Conservation (phyloP, 2,888 invertebrate genomes). For the Brachyopa scutellaris region DNA sequence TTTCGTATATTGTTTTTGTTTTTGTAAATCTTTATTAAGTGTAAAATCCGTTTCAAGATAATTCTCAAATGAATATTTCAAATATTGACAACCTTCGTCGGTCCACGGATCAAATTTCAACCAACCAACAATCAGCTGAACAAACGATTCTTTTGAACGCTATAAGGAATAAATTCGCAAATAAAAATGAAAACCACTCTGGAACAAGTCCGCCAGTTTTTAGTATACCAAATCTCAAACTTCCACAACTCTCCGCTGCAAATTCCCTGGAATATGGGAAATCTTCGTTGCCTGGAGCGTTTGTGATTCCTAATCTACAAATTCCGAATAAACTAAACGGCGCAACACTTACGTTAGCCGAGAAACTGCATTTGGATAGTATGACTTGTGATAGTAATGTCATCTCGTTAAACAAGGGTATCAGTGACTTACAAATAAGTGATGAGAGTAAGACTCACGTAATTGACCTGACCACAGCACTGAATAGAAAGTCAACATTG, state of each 20-base stretch:
- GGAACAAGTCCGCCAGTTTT: conserved; percentile 73
- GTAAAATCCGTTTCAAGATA: background rate
- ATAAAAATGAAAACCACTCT: conserved; percentile 52
- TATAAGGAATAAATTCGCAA: conserved; percentile 74
- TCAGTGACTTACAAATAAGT: conserved; percentile 31
- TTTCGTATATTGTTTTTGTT: conserved; percentile 33
- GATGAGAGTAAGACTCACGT: conserved; percentile 30
- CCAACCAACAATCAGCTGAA: conserved; percentile 35
- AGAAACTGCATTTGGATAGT: conserved; percentile 34
- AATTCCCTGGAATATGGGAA: conserved; percentile 34
- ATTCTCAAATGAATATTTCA: conserved; percentile 49
- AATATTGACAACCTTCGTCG: background rate
- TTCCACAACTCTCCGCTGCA: background rate
- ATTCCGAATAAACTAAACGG: conserved; percentile 20
- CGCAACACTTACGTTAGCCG: conserved; percentile 39
- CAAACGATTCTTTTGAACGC: conserved; percentile 73
- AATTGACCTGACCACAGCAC: conserved; percentile 77
- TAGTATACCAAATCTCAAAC: conserved; percentile 73
- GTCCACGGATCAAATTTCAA: conserved; percentile 16
- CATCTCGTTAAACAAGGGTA: conserved; percentile 16
- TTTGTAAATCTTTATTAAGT: conserved; percentile 5
- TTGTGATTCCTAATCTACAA: conserved; percentile 73
- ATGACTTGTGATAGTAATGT: conserved; percentile 16
- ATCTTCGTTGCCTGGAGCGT: conserved; percentile 50
- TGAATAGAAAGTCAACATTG: conserved; percentile 71